Percentiles rank a stretch among this genome's conserved stretches.
phyloP scores from a whole-genome alignment of 1,140 invertebrate species.

The Cotesia typhae region DNA sequence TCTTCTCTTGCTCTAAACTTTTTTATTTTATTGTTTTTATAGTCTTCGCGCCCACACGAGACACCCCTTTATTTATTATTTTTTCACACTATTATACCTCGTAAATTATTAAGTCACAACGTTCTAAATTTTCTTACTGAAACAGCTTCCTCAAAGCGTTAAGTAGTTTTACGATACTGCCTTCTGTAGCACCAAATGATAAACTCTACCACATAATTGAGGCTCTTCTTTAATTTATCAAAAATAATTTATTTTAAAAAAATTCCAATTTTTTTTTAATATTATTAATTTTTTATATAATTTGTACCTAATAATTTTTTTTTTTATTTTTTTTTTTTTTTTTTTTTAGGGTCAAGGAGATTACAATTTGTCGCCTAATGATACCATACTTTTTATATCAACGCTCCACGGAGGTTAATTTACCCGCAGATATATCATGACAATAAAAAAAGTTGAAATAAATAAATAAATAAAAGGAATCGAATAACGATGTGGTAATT shows the following conservation, averaged over 20 bases:
- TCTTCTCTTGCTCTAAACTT: neutral
- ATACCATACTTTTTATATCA: slow-evolving; percentile 76
- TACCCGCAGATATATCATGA: neutral
- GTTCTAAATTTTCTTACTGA: slow-evolving; percentile 24
- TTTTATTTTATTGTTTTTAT: neutral
- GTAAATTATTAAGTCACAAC: slow-evolving; percentile 41
- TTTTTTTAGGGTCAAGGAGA: slow-evolving; percentile 69
- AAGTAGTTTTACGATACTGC: slow-evolving; percentile 29
- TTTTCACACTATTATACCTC: slow-evolving; percentile 25
- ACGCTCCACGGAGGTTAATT: slow-evolving; percentile 76
- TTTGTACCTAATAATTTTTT: slow-evolving; percentile 12
- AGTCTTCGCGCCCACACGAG: slow-evolving; percentile 13
- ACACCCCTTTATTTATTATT: slow-evolving; percentile 19
- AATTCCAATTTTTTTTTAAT: slow-evolving; percentile 2
- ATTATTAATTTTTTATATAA: no score
- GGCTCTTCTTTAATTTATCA: no score
- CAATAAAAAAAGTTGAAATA: neutral
- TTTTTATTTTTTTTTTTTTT: slow-evolving; percentile 36
- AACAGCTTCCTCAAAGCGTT: slow-evolving; percentile 32
- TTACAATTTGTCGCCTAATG: slow-evolving; percentile 70
- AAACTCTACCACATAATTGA: slow-evolving; percentile 35
- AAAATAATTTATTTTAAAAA: slow-evolving; percentile 27
- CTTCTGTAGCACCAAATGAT: slow-evolving; percentile 21
- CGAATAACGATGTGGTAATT: no score
- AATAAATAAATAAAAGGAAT: no score